These are phyloP conservation scores for Neuroterus valhalla DNA, from an alignment of 1,140 invertebrate genomes.

Conservation along the genomic window DNA sequence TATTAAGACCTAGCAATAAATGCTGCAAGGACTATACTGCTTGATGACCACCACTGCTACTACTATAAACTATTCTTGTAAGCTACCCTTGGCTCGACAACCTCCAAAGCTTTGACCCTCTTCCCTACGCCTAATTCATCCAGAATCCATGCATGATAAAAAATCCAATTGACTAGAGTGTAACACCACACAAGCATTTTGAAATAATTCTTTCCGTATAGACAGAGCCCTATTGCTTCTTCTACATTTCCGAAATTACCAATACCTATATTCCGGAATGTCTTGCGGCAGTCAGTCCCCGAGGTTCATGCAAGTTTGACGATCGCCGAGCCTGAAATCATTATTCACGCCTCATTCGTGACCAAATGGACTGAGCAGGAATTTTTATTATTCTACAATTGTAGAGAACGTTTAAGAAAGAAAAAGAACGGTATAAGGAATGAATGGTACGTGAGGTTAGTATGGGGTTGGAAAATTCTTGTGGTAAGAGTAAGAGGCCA, in stretches of 20 bases:
- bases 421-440: not conserved
- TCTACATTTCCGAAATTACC: not conserved
- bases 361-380: not conserved
- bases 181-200: not conserved
- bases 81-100: not conserved
- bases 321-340: slow-evolving; percentile 36
- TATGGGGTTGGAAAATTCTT: not conserved
- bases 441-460: not conserved
- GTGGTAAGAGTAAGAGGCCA: slow-evolving; percentile 17
- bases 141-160: slow-evolving; percentile 20
- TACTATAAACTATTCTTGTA: not conserved
- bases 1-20: not conserved
- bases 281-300: slow-evolving; percentile 32
- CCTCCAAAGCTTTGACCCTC: not conserved
- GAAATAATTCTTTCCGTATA: not conserved
- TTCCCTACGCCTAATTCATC: not conserved
- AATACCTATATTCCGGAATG: slow-evolving; percentile 29
- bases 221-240: not conserved
- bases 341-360: slow-evolving; percentile 1
- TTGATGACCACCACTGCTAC: not conserved
- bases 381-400: not conserved
- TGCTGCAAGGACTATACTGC: slow-evolving; percentile 12
- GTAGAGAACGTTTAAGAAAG: not conserved
- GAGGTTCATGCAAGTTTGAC: slow-evolving; percentile 48
- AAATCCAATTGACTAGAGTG: not conserved